phyloP scores from a whole-genome alignment of 2,113 vertebrate genomes.

The Taurulus bubalis region DNA sequence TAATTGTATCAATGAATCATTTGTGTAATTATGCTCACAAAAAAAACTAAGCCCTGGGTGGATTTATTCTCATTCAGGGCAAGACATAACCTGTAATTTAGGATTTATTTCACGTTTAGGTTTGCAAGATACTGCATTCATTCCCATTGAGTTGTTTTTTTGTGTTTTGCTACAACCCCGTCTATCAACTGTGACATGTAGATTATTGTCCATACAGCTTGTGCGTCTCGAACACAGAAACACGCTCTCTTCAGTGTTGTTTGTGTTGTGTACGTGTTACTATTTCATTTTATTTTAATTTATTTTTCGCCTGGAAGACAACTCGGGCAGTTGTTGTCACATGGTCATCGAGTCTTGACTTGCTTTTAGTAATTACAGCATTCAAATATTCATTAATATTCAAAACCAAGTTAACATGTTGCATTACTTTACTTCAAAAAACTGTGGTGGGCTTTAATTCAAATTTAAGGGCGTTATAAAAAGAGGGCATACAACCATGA shows the following conservation, averaged over 20 bases:
- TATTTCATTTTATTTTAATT: not conserved
- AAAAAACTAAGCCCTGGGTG: slow-evolving; percentile 21
- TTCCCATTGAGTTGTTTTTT: slow-evolving; percentile 47
- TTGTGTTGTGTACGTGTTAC: not conserved
- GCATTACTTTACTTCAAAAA: slow-evolving; percentile 34
- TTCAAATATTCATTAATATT: slow-evolving; percentile 45
- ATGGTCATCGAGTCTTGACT: not conserved
- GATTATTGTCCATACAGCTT: slow-evolving; percentile 1
- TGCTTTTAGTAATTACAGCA: not conserved
- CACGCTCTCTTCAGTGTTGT: not conserved
- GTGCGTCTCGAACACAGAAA: not conserved
- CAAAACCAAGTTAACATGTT: slow-evolving; percentile 53
- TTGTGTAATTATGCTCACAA: slow-evolving; percentile 59
- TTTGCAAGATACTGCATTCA: slow-evolving; percentile 49
- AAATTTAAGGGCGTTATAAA: slow-evolving; percentile 73
- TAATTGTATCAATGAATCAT: slow-evolving; percentile 65
- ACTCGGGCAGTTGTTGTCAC: not conserved
- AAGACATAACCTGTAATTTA: slow-evolving; percentile 67
- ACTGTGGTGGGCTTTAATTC: slow-evolving; percentile 46
- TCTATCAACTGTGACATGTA: slow-evolving; percentile 32
- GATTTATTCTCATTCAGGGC: slow-evolving; percentile 36
- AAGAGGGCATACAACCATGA: slow-evolving; percentile 44
- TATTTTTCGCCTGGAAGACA: not conserved
- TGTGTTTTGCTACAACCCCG: slow-evolving; percentile 23
- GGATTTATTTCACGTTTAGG: slow-evolving; percentile 68